Base-by-base conservation (phyloP, 2,888 invertebrate species). In the Exocentrus adspersus region DNA sequence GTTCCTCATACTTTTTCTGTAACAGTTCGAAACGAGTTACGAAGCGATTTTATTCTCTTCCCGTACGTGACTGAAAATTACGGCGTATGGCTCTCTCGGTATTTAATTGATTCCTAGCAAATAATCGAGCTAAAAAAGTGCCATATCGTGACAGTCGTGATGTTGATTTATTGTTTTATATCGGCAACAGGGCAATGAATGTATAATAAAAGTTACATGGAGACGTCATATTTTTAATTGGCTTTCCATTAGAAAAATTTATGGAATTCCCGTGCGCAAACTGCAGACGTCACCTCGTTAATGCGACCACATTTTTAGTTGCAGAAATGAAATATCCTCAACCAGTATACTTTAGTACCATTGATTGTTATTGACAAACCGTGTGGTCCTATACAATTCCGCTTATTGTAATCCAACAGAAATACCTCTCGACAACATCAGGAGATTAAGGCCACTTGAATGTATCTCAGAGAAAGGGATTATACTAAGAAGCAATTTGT, bases 41-140 rank as follows among this genome's bases (percentile, higher is more conserved):
- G 43, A 54, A 17, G 54, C 24, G 2, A 10, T 43, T 42, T 54
- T 54, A 17, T 54, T 43, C 43, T 17, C 5, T 43, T 54, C 9
- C 16, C n/a, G 20, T 16, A 43, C 54, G 54, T 54, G 54, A 54
- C 28, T 17, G 21, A 42, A 43, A 43, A 43, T 42, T 24, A 54
- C 28, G 43, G 43, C 54, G 43, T 28, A 28, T 54, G 42, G 54
- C 54, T 41, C 41, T 41, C 41, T 54, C 42, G 28, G n/a, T 28
- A 28, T 42, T 54, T 54, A 54, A 54, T 54, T 54, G 54, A 54
- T 54, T 54, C 43, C 28, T 54, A 16, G 43, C 21, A 28, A 54
- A 54, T 54, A 43, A 43, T 54, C 30, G 28, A 17, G 24, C 43
- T 16, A 54, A 54, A 54, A 54, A 43, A 42, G 17, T 12, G 37